Percentiles rank a stretch among this genome's conserved stretches.
Evolutionary conservation across 2,797 vertebrate genomes (phyloP).

Genomic region (Urosaurus nigricauda): DNA sequence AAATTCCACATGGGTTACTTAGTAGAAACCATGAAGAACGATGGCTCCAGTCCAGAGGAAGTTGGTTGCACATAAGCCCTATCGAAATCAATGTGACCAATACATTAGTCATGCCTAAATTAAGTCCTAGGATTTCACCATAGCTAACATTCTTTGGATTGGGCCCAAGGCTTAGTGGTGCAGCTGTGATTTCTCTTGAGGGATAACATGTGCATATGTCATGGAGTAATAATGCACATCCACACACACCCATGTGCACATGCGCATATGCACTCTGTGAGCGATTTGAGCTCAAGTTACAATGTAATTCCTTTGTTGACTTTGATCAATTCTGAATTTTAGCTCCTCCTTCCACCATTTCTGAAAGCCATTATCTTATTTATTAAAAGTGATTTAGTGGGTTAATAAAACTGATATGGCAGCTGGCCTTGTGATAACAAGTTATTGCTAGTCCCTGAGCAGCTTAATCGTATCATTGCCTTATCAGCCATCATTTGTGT

Average conservation of each 20-base stretch:
- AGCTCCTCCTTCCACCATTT: constrained; percentile 75
- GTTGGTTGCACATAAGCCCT: neutral
- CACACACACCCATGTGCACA: fast-evolving
- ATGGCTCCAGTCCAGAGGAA: neutral
- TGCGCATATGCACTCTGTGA: constrained; percentile 8
- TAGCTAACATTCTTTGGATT: neutral
- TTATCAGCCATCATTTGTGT: constrained; percentile 84
- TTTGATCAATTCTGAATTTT: constrained; percentile 78
- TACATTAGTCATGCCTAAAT: neutral
- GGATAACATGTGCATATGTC: neutral
- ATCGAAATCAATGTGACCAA: constrained; percentile 1
- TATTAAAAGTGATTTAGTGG: constrained; percentile 85
- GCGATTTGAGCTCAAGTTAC: constrained; percentile 76
- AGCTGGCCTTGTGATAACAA: constrained; percentile 81
- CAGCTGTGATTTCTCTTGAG: neutral
- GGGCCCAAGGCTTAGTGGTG: neutral
- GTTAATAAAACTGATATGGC: constrained; percentile 86
- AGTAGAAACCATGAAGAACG: neutral
- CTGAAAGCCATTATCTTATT: constrained; percentile 83
- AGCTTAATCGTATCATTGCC: constrained; percentile 84
- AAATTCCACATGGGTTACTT: neutral
- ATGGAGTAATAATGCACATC: neutral
- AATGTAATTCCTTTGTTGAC: constrained; percentile 81
- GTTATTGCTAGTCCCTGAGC: constrained; percentile 83
- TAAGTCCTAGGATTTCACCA: neutral